Conservation (phyloP, 2,888 invertebrate genomes). For the Rhamphomyia laevipes region DNA sequence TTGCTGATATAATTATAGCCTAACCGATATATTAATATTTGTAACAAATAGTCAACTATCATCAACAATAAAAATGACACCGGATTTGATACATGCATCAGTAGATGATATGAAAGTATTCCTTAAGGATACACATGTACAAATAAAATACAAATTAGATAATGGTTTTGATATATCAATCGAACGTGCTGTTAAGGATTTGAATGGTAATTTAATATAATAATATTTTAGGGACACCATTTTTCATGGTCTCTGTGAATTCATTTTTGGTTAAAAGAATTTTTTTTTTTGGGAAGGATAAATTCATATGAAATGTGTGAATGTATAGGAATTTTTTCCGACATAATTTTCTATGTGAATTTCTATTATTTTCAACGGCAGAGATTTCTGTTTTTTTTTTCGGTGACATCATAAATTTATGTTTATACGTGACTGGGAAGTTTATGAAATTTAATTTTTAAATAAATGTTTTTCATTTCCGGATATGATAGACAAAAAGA, state of each 20-base stretch:
- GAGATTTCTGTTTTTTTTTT: no score
- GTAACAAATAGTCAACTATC: slow-evolving; percentile 51
- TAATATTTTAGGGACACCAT: no score
- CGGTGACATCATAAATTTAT: no score
- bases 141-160: slow-evolving; percentile 47
- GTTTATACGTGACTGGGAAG: no score
- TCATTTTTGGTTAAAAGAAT: no score
- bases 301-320: background rate
- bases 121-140: slow-evolving; percentile 49
- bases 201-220: slow-evolving; percentile 44
- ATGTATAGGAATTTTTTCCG: background rate
- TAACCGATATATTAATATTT: slow-evolving; percentile 43
- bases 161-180: slow-evolving; percentile 47
- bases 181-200: slow-evolving; percentile 48
- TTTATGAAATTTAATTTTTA: no score
- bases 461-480: no score
- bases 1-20: background rate
- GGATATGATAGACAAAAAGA: no score
- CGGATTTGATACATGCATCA: slow-evolving; percentile 43
- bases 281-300: no score
- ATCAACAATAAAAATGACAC: slow-evolving; percentile 43
- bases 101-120: slow-evolving; percentile 50
- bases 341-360: background rate
- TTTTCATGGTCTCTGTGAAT: no score
- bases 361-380: no score